Base-by-base conservation (phyloP, 2,113 vertebrate species). In the Syngnathoides biaculeatus region DNA sequence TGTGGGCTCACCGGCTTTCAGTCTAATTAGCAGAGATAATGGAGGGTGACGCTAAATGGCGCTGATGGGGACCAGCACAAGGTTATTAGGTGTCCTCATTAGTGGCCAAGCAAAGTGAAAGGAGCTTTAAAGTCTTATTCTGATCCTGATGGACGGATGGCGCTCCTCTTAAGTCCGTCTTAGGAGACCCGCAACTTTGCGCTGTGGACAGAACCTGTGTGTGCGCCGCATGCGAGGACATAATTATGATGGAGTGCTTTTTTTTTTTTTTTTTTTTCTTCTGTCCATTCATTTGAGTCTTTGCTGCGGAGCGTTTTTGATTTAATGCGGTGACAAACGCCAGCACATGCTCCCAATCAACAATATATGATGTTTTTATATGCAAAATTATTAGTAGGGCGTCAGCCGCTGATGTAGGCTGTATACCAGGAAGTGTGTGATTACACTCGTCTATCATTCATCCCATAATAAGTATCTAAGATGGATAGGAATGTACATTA, bases 81-180 rank as follows among this genome's bases (percentile, higher is more conserved):
- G 87, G 89, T 90, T 89, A 89, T 90, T 89, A 87, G 89, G 85
- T 86, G 84, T 82, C 85, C 86, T 89, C 89, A 90, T 90, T 90
- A 90, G 81, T 70, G 80, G 72, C 82, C 50, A 12, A 82, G 67
- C 79, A 70, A 86, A 87, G 83, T 82, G 84, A 83, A 82, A 81
- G 82, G 75, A 84, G 82, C 74, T 87, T 86, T 87, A 84, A 86
- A 82, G 81, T 86, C 85, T 88, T 81, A 76, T 79, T 88, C 71
- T 83, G 85, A 86, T 84, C 79, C 81, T 88, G 77, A 88, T 84
- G 83, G 81, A 86, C 81, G 26, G 63, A 43, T 22, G 71, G 67
- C 60, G 73, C 68, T 81, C 67, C 65, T 68, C 77, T 72, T 40
- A 42, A 15, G 64, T 80, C 67, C 42, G 67, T 79, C 70, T 73